phyloP scores from a whole-genome alignment of 2,113 vertebrate species.

The Triplophysa siluroides region DNA sequence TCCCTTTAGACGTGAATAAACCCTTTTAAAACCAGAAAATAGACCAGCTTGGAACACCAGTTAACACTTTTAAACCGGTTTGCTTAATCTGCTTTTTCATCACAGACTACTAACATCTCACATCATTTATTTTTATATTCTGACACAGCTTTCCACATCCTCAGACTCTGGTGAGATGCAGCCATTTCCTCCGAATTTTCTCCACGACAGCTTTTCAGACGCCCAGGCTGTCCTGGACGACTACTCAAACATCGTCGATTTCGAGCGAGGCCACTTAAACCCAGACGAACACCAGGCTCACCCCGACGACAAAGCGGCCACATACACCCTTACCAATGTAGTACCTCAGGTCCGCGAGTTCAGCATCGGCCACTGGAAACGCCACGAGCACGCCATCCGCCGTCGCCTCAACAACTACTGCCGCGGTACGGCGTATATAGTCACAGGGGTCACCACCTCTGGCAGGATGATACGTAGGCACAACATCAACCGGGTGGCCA shows the following conservation, averaged over 20 bases:
- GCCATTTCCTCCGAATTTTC: constrained; percentile 57
- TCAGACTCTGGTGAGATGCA: constrained; percentile 69
- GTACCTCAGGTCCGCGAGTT: constrained; percentile 75
- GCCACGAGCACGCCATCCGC: constrained; percentile 65
- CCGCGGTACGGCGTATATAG: constrained; percentile 59
- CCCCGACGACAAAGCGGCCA: constrained; percentile 64
- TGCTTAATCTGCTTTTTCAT: no score
- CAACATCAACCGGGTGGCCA: constrained; percentile 65
- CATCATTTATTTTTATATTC: not conserved
- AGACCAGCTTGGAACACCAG: no score
- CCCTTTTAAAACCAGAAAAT: no score
- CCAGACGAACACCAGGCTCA: constrained; percentile 73
- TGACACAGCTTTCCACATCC: constrained; percentile 58
- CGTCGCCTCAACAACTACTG: constrained; percentile 72
- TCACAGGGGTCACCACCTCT: constrained; percentile 67
- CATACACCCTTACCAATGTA: constrained; percentile 82
- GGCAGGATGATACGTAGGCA: constrained; percentile 63
- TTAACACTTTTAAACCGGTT: no score
- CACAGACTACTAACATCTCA: no score
- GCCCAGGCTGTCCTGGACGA: constrained; percentile 69
- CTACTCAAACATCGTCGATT: constrained; percentile 64
- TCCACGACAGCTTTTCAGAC: constrained; percentile 59
- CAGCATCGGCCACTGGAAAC: constrained; percentile 72
- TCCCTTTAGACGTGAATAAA: no score
- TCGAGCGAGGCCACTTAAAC: constrained; percentile 76